Conservation (phyloP, 2,113 vertebrate genomes). For the Cervus canadensis region DNA sequence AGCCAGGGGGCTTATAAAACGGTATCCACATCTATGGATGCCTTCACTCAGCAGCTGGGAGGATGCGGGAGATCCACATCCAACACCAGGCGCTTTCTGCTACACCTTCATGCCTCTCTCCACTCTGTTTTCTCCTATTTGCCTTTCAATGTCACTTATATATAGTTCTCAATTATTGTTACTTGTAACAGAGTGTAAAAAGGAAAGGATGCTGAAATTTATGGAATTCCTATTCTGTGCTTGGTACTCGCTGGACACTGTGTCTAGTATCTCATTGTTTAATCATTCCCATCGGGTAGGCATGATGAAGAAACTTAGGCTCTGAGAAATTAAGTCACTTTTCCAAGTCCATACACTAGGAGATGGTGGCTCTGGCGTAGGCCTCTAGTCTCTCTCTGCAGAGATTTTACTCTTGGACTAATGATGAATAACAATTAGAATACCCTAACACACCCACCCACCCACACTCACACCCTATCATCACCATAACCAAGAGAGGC, state of each 20-base stretch:
- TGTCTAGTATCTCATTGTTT: background rate
- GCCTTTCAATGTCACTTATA: background rate
- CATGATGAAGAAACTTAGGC: background rate
- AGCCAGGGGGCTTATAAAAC: constrained; percentile 51
- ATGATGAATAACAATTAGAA: background rate
- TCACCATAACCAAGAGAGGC: background rate
- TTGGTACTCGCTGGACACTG: background rate
- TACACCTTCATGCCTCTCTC: background rate
- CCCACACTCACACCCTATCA: background rate
- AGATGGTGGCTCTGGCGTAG: background rate
- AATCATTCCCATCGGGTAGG: background rate
- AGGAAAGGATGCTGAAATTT: background rate
- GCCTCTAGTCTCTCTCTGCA: background rate
- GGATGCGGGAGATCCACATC: background rate
- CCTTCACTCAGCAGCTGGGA: constrained; percentile 47
- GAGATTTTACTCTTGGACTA: background rate
- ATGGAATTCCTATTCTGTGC: background rate
- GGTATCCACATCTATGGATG: background rate
- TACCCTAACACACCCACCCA: no score
- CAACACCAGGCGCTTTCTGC: background rate
- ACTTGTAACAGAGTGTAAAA: background rate
- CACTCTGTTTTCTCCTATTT: background rate
- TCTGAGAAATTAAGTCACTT: background rate
- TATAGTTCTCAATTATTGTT: background rate
- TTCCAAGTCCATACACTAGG: background rate